Percentiles rank a stretch among this genome's conserved stretches.
Evolutionary conservation across 1,140 invertebrate genomes (phyloP).

Genomic region (Spodoptera litura): DNA sequence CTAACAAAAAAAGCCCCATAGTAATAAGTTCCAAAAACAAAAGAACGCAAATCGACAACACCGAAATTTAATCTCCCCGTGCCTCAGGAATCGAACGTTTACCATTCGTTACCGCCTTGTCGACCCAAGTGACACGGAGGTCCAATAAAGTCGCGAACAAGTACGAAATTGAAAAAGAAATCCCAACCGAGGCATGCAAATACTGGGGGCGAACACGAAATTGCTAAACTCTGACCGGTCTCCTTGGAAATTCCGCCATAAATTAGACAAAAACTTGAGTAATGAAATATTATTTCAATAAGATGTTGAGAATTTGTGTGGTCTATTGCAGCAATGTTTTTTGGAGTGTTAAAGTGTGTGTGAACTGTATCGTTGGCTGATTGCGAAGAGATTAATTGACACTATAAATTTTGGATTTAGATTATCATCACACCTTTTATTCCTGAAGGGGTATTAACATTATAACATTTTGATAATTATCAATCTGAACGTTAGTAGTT

Average conservation of each 20-base stretch:
- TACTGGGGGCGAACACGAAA: slow-evolving; percentile 60
- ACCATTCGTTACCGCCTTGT: slow-evolving; percentile 51
- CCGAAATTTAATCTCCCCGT: slow-evolving; percentile 21
- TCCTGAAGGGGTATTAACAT: too few relatives aligned
- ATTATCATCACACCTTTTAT: too few relatives aligned
- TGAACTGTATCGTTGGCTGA: too few relatives aligned
- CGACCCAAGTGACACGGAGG: slow-evolving; percentile 61
- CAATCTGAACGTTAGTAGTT: too few relatives aligned
- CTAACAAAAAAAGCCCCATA: too few relatives aligned
- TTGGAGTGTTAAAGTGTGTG: too few relatives aligned
- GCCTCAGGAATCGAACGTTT: slow-evolving; percentile 18
- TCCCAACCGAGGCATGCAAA: slow-evolving; percentile 66
- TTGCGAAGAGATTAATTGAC: too few relatives aligned
- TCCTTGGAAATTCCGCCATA: slow-evolving; percentile 42
- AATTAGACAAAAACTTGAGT: slow-evolving; percentile 46
- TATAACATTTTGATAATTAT: too few relatives aligned
- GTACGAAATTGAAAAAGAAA: slow-evolving; percentile 77
- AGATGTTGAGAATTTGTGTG: slow-evolving; percentile 5
- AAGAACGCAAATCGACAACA: not conserved
- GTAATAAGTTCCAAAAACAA: too few relatives aligned
- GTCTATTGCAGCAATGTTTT: not conserved
- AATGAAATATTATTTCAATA: slow-evolving; percentile 46
- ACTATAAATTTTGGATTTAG: too few relatives aligned
- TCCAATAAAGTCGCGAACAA: slow-evolving; percentile 72
- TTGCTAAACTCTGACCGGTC: slow-evolving; percentile 64